These are phyloP conservation scores for Sylvia borin DNA, from an alignment of 2,797 vertebrate genomes.

Conservation along the genomic window DNA sequence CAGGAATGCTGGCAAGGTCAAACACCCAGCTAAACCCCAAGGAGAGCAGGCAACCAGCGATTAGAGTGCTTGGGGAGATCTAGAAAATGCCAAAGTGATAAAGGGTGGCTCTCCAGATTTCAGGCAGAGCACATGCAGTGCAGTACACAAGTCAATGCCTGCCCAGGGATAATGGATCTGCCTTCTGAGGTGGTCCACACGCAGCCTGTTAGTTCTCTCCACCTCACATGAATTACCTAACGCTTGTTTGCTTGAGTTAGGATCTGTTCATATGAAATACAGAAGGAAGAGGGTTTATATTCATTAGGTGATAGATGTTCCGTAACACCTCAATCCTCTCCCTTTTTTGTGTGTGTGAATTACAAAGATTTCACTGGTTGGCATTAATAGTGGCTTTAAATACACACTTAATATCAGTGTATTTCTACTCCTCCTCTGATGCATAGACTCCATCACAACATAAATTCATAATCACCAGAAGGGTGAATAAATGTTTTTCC, in stretches of 20 bases:
- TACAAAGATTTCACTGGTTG: background rate
- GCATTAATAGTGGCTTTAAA: background rate
- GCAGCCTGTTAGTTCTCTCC: background rate
- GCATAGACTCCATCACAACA: background rate
- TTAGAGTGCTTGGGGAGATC: background rate
- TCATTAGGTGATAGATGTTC: background rate
- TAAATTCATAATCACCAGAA: background rate
- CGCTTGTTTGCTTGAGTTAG: background rate
- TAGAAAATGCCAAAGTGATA: slow-evolving; percentile 39
- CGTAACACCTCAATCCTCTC: background rate
- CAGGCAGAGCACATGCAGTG: slow-evolving; percentile 39
- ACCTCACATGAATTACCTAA: background rate
- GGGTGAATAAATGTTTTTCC: background rate
- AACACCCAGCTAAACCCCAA: background rate
- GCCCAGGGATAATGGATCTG: slow-evolving; percentile 25
- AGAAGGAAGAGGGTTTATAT: background rate
- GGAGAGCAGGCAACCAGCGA: background rate
- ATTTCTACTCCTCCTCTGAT: background rate
- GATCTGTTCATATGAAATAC: background rate
- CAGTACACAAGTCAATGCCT: slow-evolving; percentile 28
- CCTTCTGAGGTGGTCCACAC: background rate
- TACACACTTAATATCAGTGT: background rate
- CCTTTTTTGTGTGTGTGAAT: background rate
- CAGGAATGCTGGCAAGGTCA: slow-evolving; percentile 48
- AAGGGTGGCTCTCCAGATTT: slow-evolving; percentile 39